Evolutionary conservation across 1,140 invertebrate genomes (phyloP).

Genomic region (Rhopalosiphum padi): DNA sequence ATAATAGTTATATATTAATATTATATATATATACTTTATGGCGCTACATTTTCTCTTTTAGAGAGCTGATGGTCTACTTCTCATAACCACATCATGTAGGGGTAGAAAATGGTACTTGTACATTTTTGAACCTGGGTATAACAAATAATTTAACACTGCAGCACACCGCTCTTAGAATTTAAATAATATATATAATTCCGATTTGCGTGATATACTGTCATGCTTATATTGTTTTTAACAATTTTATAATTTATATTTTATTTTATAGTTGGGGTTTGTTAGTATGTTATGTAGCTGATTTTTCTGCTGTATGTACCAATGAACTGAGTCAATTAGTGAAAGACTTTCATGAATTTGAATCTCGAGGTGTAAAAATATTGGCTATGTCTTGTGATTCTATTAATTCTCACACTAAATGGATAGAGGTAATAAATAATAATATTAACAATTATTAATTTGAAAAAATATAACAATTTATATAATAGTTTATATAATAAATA

Average conservation of each 20-base stretch:
- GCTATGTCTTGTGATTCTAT: conserved; percentile 48
- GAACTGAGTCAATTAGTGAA: not conserved
- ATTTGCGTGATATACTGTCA: no score
- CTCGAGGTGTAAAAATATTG: conserved; percentile 39
- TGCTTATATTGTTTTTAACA: not conserved
- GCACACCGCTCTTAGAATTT: not conserved
- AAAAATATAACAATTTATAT: no score
- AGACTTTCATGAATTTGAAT: not conserved
- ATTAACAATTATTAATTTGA: no score
- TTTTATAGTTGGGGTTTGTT: conserved; percentile 43
- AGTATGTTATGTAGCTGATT: conserved; percentile 46
- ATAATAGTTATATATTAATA: no score
- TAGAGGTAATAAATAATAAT: conserved; percentile 18
- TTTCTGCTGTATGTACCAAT: conserved; percentile 42
- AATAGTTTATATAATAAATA: no score
- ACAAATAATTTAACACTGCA: not conserved
- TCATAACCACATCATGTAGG: no score
- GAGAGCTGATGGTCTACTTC: no score
- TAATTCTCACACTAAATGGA: conserved; percentile 23
- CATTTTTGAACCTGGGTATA: not conserved
- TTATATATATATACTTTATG: no score
- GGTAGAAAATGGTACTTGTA: not conserved
- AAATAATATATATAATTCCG: no score
- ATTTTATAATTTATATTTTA: not conserved
- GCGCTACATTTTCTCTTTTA: no score